These are phyloP conservation scores for Trichonephila inaurata DNA, from an alignment of 1,140 invertebrate genomes.

Conservation along the genomic window DNA sequence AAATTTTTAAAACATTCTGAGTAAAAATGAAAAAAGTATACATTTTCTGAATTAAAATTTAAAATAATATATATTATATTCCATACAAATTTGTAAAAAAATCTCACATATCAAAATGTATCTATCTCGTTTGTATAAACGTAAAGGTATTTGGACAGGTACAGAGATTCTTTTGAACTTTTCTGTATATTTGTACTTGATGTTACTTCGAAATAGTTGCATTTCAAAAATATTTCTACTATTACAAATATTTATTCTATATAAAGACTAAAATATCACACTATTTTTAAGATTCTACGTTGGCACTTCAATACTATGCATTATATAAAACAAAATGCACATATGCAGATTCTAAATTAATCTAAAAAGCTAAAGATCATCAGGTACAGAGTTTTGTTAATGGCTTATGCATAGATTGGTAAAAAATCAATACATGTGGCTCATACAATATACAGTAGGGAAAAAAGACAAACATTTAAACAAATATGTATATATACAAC, in stretches of 20 bases:
- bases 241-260: neutral
- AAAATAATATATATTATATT: neutral
- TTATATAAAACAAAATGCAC: neutral
- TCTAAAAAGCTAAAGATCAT: slow-evolving; percentile 12
- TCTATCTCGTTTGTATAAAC: neutral
- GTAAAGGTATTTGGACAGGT: slow-evolving; percentile 16
- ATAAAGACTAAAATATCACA: slow-evolving; percentile 20
- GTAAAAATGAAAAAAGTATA: neutral
- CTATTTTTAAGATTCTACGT: neutral
- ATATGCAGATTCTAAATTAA: neutral
- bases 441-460: neutral
- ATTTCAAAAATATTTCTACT: slow-evolving; percentile 31
- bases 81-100: neutral
- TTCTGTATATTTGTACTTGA: slow-evolving; percentile 6
- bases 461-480: neutral
- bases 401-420: neutral
- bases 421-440: neutral
- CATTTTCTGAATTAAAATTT: neutral
- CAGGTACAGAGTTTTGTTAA: slow-evolving; percentile 1
- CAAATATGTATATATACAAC: neutral
- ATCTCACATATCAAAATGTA: neutral
- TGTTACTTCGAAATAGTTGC: neutral
- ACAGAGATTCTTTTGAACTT: slow-evolving; percentile 18
- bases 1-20: neutral
- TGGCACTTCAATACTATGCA: slow-evolving; percentile 31